Evolutionary conservation across 2,113 vertebrate species (phyloP), one percentile per base, ranked within the genome.

Genomic region (Microcebus lehilahytsara): DNA sequence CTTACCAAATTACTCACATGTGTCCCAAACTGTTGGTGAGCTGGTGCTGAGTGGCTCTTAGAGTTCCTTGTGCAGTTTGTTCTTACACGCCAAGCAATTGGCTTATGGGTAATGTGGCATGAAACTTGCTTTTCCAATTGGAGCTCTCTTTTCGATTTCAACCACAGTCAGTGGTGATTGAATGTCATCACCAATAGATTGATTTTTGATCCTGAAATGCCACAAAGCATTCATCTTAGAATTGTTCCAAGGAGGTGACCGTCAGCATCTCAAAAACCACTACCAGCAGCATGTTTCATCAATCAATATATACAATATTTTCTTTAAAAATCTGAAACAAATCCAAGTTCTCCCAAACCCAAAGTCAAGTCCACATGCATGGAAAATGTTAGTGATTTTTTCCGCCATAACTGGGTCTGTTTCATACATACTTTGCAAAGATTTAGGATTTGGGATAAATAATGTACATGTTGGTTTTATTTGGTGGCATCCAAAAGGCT

Each of bases 111-210:
- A 97, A 94, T 94, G 88, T 89, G 84, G 87, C 94, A 72, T 91
- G 94, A 98, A 96, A 85, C 71, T 96, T 81, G 81, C 95, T 93
- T 97, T 97, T 96, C 88, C 96, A 97, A 93, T 71, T 83, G 77
- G 46, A 92, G 72, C 27, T 85, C 78, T 96, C 60, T 77, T 93
- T 97, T 94, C 94, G 66, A 86, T 93, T 93, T 90, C 51, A 96
- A n/a, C 62, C 64, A 40, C 85, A 71, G 95, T 88, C 94, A 92
- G 72, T 96, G 92, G 81, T 97, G 94, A 96, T 5, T 85, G 51
- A 95, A 94, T 97, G 96, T 98, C 98, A 97, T 97, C 97, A 97
- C 97, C 95, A 96, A 81, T 53, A 83, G 92, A 97, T 87, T 95
- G 95, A 97, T 96, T 97, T 97, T 96, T 95, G 93, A 96, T 96